These are phyloP conservation scores for Stenoptilia bipunctidactyla DNA, from an alignment of 2,888 invertebrate genomes.

Conservation along the genomic window DNA sequence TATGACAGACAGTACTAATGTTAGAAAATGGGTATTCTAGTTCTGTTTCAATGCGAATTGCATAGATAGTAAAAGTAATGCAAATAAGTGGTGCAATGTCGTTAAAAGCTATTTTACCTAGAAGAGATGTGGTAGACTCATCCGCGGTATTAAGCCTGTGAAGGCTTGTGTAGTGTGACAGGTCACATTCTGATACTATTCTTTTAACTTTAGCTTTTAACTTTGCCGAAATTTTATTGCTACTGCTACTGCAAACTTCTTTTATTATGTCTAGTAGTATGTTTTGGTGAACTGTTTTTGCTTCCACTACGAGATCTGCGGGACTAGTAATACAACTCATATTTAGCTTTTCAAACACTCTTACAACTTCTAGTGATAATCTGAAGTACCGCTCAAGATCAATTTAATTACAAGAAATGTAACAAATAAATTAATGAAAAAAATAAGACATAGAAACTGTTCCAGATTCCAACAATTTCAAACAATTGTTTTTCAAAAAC, in stretches of 20 bases:
- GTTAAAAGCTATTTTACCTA: constrained; percentile 32
- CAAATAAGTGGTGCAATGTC: background rate
- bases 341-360: too few relatives aligned
- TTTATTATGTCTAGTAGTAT: constrained; percentile 45
- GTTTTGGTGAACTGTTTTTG: constrained; percentile 39
- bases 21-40: too few relatives aligned
- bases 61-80: too few relatives aligned
- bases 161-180: constrained; percentile 46
- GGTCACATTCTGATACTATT: constrained; percentile 51
- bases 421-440: too few relatives aligned
- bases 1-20: too few relatives aligned
- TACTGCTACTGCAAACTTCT: constrained; percentile 30
- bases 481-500: too few relatives aligned
- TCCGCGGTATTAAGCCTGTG: constrained; percentile 50
- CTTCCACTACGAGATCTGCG: constrained; percentile 25
- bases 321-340: constrained; percentile 48
- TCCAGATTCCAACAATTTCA: too few relatives aligned
- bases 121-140: constrained; percentile 46
- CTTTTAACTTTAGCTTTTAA: constrained; percentile 45
- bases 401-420: too few relatives aligned
- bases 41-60: too few relatives aligned
- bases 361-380: too few relatives aligned
- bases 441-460: too few relatives aligned
- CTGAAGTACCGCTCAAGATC: too few relatives aligned
- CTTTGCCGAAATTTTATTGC: constrained; percentile 31